phyloP scores from a whole-genome alignment of 1,140 invertebrate genomes.

The Drepana arcuata region DNA sequence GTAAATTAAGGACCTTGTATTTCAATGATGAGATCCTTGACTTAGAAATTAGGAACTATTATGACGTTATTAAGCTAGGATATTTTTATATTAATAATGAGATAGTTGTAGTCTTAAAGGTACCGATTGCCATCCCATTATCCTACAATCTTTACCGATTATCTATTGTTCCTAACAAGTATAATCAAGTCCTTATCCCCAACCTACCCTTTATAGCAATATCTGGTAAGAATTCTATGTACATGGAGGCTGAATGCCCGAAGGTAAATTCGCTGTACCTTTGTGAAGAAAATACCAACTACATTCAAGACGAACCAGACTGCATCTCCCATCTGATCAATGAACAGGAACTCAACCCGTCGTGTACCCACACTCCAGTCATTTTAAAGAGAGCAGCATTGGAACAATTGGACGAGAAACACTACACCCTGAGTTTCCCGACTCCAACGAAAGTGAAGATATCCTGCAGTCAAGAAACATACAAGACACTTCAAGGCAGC shows the following conservation, averaged over 20 bases:
- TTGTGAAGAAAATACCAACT: conserved; percentile 3
- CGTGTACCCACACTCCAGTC: neutral
- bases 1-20: conserved; percentile 19
- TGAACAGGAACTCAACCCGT: neutral
- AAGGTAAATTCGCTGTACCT: conserved; percentile 12
- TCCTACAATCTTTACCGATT: no score
- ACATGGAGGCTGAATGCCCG: conserved; percentile 19
- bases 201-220: conserved; percentile 17
- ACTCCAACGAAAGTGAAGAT: neutral
- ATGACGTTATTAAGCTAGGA: conserved; percentile 24
- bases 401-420: neutral
- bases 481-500: neutral
- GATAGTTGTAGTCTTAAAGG: conserved; percentile 25
- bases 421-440: neutral
- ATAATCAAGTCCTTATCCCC: no score
- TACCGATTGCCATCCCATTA: conserved; percentile 23
- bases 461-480: neutral
- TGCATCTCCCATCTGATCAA: neutral
- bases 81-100: no score
- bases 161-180: no score
- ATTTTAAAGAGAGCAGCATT: neutral
- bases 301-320: neutral
- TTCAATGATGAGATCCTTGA: conserved; percentile 11
- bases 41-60: no score
- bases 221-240: neutral